Evolutionary conservation across 2,113 vertebrate genomes (phyloP), one percentile per base, ranked within the genome.

Genomic region (Stigmatopora argus): DNA sequence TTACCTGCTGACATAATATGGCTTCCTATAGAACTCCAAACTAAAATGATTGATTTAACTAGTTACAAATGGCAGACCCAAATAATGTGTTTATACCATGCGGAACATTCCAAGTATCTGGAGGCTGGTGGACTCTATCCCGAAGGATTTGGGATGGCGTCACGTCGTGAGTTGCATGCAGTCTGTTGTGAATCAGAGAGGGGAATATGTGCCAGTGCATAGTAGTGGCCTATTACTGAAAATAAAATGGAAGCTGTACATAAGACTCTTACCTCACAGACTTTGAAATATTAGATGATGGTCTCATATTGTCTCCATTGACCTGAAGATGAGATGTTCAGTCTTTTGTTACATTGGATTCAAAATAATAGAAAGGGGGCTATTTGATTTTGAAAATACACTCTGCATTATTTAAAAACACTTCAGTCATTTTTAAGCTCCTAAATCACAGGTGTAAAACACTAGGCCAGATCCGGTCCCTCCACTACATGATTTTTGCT

Each of bases 211-310:
- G n/a, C n/a, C 35, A 60, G 12, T 38, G 47, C 38, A 7, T 10
- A 41, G 38, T 49, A 49, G 8, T 31, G 17, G n/a, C 18, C 41
- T 18, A 62, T 7, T 26, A 62, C 19, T 46, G 60, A 35, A 67
- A 52, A 68, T 8, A 10, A 51, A 52, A 55, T 13, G 38, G 46
- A 62, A 23, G 11, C 1, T 2, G 51, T 44, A 44, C 35, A 15
- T n/a, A 38, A 7, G 58, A 60, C 23, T 51, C 23, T 70, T 63
- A 87, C 86, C 78, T 75, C 45, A 38, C 38, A 60, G 70, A 46
- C 31, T 49, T 65, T 61, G 69, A 66, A 26, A 49, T 23, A 56
- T 18, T 48, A 1, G 71, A 51, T 57, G 65, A 52, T 3, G 23
- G 17, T 35, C 62, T 70, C 12, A 61, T 64, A 18, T 65, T 51